Evolutionary conservation across 2,113 vertebrate species (phyloP).

Genomic region (Tragelaphus strepsiceros): DNA sequence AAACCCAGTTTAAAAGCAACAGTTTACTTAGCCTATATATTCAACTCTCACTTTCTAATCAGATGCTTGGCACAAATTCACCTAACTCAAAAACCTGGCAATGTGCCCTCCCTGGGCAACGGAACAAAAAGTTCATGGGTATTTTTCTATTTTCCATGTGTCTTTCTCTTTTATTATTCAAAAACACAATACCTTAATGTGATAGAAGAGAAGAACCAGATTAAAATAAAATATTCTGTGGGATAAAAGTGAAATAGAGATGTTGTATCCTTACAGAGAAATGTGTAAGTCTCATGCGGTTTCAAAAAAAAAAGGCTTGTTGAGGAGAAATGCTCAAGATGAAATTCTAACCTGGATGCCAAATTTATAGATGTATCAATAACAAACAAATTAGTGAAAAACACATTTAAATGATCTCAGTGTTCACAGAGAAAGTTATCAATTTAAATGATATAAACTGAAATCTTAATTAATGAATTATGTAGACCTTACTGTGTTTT

Average conservation of each 20-base stretch:
- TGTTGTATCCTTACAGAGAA: neutral
- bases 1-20: conserved; percentile 31
- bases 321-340: neutral
- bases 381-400: conserved; percentile 24
- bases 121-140: neutral
- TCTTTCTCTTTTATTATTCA: neutral
- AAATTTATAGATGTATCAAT: neutral
- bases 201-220: neutral
- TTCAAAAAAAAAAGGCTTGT: neutral
- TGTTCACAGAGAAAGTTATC: neutral
- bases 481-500: neutral
- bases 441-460: neutral
- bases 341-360: neutral
- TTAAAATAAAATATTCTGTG: conserved; percentile 16
- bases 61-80: conserved; percentile 16
- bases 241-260: conserved; percentile 26
- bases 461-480: neutral
- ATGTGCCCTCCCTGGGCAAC: neutral
- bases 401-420: neutral
- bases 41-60: conserved; percentile 32
- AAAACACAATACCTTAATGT: neutral
- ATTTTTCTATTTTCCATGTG: neutral
- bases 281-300: neutral
- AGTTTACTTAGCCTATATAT: conserved; percentile 11
- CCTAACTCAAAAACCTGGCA: conserved; percentile 16